A percentile compares a stretch with the other conserved stretches of the same genome.
phyloP scores from a whole-genome alignment of 37 sponge, comb jelly and placozoan species.

The Tethya wilhelma region DNA sequence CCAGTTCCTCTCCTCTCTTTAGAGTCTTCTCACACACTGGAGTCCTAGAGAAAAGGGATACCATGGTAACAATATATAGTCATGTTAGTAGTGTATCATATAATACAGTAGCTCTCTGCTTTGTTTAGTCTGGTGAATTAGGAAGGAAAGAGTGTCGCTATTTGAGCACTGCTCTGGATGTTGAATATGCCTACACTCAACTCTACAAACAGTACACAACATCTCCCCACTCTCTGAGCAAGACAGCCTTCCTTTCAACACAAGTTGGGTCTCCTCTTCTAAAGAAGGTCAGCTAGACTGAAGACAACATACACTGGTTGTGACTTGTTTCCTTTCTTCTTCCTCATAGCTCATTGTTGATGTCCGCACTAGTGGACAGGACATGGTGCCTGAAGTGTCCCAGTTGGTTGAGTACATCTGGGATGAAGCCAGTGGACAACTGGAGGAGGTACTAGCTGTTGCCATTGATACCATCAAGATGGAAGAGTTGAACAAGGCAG shows the following conservation, averaged over 20 bases:
- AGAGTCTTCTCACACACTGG: conserved; percentile 74
- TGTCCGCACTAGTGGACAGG: conserved; percentile 9
- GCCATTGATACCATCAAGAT: conserved; percentile 71
- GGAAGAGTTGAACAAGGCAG: conserved; percentile 89
- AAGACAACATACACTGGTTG: neutral
- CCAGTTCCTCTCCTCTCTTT: neutral
- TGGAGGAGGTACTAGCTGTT: conserved; percentile 70
- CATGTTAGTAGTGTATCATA: conserved; percentile 5
- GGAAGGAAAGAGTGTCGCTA: conserved; percentile 83
- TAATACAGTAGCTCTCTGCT: neutral
- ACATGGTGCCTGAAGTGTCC: conserved; percentile 46
- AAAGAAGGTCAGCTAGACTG: conserved; percentile 62
- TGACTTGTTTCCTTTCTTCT: neutral
- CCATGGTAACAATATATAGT: conserved; percentile 1
- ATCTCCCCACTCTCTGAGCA: conserved; percentile 63
- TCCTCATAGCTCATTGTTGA: conserved; percentile 64
- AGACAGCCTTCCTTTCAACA: conserved; percentile 50
- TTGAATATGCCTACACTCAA: conserved; percentile 78
- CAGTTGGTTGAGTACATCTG: conserved; percentile 84
- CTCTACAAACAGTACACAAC: conserved; percentile 63
- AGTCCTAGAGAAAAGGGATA: conserved; percentile 59
- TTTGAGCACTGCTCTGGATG: conserved; percentile 66
- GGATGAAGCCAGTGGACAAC: conserved; percentile 80
- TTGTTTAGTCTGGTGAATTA: conserved; percentile 55
- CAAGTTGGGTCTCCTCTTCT: conserved; percentile 86